Evolutionary conservation across 2,888 invertebrate species (phyloP), one percentile per base, ranked within the genome.

Genomic region (Alsophila aescularia): DNA sequence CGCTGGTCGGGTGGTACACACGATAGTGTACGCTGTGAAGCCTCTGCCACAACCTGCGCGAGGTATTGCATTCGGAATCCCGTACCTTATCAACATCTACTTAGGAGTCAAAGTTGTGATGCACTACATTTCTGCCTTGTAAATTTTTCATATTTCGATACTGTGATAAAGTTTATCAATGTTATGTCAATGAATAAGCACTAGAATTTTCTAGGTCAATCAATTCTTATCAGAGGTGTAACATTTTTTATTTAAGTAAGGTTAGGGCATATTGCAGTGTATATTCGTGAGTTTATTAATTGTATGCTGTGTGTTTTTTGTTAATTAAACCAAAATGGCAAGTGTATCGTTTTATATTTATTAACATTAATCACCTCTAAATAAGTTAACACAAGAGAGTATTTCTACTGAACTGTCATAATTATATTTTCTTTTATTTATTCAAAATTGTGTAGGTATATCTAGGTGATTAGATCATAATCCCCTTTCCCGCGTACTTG

Each of bases 11-110:
- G 79, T 93, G 47, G 48, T 93, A 3, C 95, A 96, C 75, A 94
- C 95, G 0, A 63, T 95, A 24, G 93, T 94, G 15, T 95, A 95
- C 70, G 93, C 94, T 0, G 75, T 94, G 4, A 74, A 91, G 1
- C 93, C 93, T 0, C 59, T 94, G 39, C 94, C 93, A 0, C 94
- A 94, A 68, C 95, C 89, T 1, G 43, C 85, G 1, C 73, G 90
- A 7, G 84, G 49, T 1, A 64, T 89, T 32, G 84, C 85, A 0
- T 90, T 74, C 55, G 41, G 37, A 0, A 51, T 85, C 1, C 79
- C 86, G 0, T 67, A 66, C 12, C 0, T 73, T 6, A 72, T 87
- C 34, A 79, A 71, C 41, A 57, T 75, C 39, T 89, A 87, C 61
- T 86, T 89, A 86, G 85, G 79, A 9, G 44, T 69, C 13, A 83